Conservation (phyloP, 1,140 invertebrate genomes). For the Cydia amplana region DNA sequence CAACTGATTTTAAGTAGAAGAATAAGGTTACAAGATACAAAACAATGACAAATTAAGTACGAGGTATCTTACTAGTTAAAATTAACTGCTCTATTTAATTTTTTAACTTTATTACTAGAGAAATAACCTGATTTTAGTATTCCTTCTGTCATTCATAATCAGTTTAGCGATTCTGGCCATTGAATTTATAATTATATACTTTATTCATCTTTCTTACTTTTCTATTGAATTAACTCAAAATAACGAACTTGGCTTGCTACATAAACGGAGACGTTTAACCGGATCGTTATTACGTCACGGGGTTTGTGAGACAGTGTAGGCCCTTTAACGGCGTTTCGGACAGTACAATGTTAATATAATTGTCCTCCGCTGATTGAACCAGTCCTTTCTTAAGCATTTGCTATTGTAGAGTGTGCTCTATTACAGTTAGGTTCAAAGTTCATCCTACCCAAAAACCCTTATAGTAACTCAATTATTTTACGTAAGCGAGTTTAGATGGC, state of each 20-base stretch:
- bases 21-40: too few species aligned
- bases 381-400: background rate
- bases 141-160: too few species aligned
- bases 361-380: slow-evolving; percentile 13
- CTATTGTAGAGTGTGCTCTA: background rate
- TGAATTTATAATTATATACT: too few species aligned
- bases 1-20: too few species aligned
- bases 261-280: background rate
- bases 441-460: background rate
- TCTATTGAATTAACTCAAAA: background rate
- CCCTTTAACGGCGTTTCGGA: slow-evolving; percentile 18
- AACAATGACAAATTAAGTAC: too few species aligned
- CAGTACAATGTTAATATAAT: slow-evolving; percentile 30
- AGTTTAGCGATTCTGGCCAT: too few species aligned
- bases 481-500: background rate
- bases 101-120: too few species aligned
- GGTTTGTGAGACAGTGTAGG: slow-evolving; percentile 16
- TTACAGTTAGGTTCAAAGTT: background rate
- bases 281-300: slow-evolving; percentile 3
- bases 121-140: too few species aligned
- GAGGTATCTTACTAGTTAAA: too few species aligned
- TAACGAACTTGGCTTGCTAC: background rate
- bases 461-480: background rate
- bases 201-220: too few species aligned
- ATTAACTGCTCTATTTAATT: too few species aligned